Percentiles rank a stretch among this genome's conserved stretches.
Conservation (phyloP, 2,888 invertebrate genomes). For the Eutolmus rufibarbis region DNA sequence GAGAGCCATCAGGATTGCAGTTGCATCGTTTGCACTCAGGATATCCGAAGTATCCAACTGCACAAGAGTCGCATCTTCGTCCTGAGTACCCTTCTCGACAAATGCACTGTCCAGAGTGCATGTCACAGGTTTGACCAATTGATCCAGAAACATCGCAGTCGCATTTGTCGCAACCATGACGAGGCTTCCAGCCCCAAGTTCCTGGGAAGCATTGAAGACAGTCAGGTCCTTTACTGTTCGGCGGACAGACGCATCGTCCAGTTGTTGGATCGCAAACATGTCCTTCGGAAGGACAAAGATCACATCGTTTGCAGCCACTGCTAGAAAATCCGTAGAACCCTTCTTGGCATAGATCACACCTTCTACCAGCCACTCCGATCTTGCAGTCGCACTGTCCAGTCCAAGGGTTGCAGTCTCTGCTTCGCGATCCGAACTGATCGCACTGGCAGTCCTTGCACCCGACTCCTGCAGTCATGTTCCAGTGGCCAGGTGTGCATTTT, state of each 20-base stretch:
- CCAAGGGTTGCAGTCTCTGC: slow-evolving; percentile 74
- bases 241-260: slow-evolving; percentile 93
- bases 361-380: slow-evolving; percentile 75
- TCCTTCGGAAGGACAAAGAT: slow-evolving; percentile 78
- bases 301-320: slow-evolving; percentile 82
- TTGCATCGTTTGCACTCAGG: slow-evolving; percentile 86
- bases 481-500: slow-evolving; percentile 78
- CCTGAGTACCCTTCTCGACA: slow-evolving; percentile 80
- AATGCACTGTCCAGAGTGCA: slow-evolving; percentile 69
- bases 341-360: slow-evolving; percentile 77
- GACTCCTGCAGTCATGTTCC: slow-evolving; percentile 74
- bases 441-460: slow-evolving; percentile 89
- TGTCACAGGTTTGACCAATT: slow-evolving; percentile 71
- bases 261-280: slow-evolving; percentile 89
- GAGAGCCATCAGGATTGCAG: slow-evolving; percentile 80
- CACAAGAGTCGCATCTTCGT: slow-evolving; percentile 81
- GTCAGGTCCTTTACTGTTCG: slow-evolving; percentile 79
- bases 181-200: slow-evolving; percentile 78
- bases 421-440: slow-evolving; percentile 71
- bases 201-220: slow-evolving; percentile 84
- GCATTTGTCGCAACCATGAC: slow-evolving; percentile 83
- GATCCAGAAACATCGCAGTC: slow-evolving; percentile 72
- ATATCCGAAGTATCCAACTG: slow-evolving; percentile 86
- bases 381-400: slow-evolving; percentile 83
- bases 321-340: slow-evolving; percentile 77